These are phyloP conservation scores for Pitangus sulphuratus DNA, from an alignment of 2,797 vertebrate species.

Conservation along the genomic window DNA sequence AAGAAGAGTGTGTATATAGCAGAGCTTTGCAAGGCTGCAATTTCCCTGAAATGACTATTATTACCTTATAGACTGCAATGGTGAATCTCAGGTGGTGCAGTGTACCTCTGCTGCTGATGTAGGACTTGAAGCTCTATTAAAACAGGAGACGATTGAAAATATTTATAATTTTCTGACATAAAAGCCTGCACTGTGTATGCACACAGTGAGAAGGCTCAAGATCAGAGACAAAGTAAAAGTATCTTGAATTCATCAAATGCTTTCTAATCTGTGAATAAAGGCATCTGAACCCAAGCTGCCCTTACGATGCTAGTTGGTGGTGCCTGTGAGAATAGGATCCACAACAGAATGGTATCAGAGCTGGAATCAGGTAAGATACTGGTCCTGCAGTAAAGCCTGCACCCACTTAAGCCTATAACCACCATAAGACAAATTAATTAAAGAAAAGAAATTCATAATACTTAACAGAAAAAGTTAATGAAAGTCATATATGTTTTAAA, in stretches of 20 bases:
- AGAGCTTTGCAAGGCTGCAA: conserved; percentile 35
- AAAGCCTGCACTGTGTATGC: background rate
- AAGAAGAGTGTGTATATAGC: background rate
- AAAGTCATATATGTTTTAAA: background rate
- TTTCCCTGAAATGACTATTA: conserved; percentile 54
- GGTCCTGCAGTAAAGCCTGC: background rate
- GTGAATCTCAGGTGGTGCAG: conserved; percentile 15
- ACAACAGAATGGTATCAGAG: background rate
- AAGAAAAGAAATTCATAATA: background rate
- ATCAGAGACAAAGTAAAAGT: background rate
- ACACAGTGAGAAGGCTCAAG: background rate
- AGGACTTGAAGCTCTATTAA: background rate
- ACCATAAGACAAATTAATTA: background rate
- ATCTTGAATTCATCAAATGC: background rate
- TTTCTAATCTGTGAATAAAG: background rate
- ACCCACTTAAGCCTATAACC: background rate
- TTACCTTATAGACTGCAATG: conserved; percentile 33
- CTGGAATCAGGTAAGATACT: background rate
- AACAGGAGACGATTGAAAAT: background rate
- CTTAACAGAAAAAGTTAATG: background rate
- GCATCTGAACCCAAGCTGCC: background rate
- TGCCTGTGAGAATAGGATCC: background rate
- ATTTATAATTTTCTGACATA: background rate
- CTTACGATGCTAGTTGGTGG: background rate
- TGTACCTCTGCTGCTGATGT: background rate